Evolutionary conservation across 1,140 invertebrate genomes (phyloP).

Genomic region (Lordiphosa stackelbergi): DNA sequence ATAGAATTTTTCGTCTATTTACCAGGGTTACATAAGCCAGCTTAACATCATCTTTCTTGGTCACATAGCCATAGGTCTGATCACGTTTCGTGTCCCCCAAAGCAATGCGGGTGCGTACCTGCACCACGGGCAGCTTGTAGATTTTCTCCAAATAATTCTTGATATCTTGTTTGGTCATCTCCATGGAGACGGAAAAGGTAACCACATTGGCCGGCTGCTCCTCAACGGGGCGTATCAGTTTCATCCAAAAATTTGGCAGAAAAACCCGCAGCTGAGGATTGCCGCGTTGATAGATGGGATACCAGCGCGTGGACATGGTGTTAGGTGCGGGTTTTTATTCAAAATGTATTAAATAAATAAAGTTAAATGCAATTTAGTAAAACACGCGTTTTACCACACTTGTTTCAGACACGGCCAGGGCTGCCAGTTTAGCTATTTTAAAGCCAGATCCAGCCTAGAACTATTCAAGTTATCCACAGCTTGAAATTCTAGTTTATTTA

Average conservation of each 20-base stretch:
- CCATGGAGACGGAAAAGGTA: conserved; percentile 89
- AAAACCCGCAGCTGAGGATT: conserved; percentile 93
- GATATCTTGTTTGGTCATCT: conserved; percentile 92
- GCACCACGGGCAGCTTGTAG: conserved; percentile 87
- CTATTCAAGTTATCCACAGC: too few relatives aligned
- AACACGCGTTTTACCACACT: conserved; percentile 15
- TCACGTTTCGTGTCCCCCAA: conserved; percentile 80
- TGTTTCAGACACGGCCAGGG: conserved; percentile 8
- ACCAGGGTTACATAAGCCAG: conserved; percentile 89
- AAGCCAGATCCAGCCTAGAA: background rate
- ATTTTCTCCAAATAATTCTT: conserved; percentile 97
- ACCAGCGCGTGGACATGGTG: conserved; percentile 79
- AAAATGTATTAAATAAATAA: conserved; percentile 19
- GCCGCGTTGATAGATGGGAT: conserved; percentile 91
- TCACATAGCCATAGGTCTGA: conserved; percentile 80
- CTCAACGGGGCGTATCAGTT: conserved; percentile 84
- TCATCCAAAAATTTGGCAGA: conserved; percentile 97
- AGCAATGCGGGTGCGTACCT: conserved; percentile 85
- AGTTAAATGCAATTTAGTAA: conserved; percentile 1
- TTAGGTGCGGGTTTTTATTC: conserved; percentile 15
- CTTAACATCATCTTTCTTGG: conserved; percentile 92
- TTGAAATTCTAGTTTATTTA: too few relatives aligned
- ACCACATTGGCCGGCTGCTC: conserved; percentile 86
- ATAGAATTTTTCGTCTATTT: conserved; percentile 57
- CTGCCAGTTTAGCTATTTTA: conserved; percentile 39